phyloP scores from a whole-genome alignment of 2,113 vertebrate genomes.

The Arvicanthis niloticus region DNA sequence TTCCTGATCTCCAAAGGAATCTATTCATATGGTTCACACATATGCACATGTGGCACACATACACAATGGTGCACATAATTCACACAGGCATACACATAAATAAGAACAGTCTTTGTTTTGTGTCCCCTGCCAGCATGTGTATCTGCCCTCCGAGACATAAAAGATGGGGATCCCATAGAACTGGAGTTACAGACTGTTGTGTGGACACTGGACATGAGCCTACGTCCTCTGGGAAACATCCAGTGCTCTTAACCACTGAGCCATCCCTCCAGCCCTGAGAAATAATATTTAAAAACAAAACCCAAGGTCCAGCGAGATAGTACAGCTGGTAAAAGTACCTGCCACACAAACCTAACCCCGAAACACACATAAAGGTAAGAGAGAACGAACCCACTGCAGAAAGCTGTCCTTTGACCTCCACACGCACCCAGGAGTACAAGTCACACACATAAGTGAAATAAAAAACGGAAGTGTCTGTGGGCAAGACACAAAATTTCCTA shows the following conservation, averaged over 20 bases:
- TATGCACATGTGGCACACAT: too few relatives aligned
- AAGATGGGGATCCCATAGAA: background rate
- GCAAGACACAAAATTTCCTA: background rate
- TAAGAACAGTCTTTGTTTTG: background rate
- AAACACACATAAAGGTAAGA: background rate
- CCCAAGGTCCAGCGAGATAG: background rate
- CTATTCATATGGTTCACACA: background rate
- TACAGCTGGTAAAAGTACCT: background rate
- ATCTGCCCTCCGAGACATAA: background rate
- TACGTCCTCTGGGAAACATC: background rate
- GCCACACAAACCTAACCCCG: background rate
- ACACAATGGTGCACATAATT: background rate
- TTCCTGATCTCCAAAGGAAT: background rate
- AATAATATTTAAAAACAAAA: background rate
- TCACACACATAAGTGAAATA: background rate
- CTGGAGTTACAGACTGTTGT: background rate
- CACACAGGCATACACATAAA: background rate
- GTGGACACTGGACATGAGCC: background rate
- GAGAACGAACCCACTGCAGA: too few relatives aligned
- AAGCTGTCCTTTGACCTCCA: background rate
- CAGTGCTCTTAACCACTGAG: background rate
- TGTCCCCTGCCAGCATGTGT: background rate
- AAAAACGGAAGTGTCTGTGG: background rate
- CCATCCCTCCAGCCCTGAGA: background rate
- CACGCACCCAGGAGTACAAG: background rate